Evolutionary conservation across 2,113 vertebrate genomes (phyloP), one percentile per base, ranked within the genome.

Genomic region (Salminus brasiliensis): DNA sequence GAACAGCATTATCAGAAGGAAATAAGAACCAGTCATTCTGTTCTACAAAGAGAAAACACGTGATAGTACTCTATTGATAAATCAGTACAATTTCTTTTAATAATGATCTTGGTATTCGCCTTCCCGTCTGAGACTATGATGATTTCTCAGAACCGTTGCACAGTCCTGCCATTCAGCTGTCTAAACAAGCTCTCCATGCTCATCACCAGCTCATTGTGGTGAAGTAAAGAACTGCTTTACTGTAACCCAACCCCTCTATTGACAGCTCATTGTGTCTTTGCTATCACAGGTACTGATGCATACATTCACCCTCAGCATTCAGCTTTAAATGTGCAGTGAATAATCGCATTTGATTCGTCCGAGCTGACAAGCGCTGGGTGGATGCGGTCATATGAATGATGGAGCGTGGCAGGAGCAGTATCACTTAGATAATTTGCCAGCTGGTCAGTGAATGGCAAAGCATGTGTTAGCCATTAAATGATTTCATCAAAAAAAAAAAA

Each of bases 371-470:
- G 74, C 73, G 21, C 66, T 52, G 47, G 53, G n/a, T n/a, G n/a
- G 78, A 76, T 49, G 79, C 80, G 81, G 78, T 87, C 76, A 59
- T 81, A 76, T 87, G 87, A 88, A 83, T 86, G 88, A 89, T 88
- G 79, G 85, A 87, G 88, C 78, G 60, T 71, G 81, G 88, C 85
- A 83, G 81, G 82, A 79, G 45, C 69, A 30, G 74, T 86, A 86
- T 89, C 85, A 87, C 84, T 83, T 70, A 70, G 62, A 83, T 82
- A 84, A 90, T 91, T 87, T 91, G 79, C 85, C 85, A 88, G 88
- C 88, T 84, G 84, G 90, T 88, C 81, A 88, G 78, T 85, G 86
- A 85, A 82, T 74, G 81, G 82, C 81, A 82, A 87, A 87, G 87
- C 84, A 87, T 88, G 79, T 88, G 85, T 84, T 91, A 81, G 85